phyloP scores from a whole-genome alignment of 1,140 invertebrate species.

The Drosophila athabasca region DNA sequence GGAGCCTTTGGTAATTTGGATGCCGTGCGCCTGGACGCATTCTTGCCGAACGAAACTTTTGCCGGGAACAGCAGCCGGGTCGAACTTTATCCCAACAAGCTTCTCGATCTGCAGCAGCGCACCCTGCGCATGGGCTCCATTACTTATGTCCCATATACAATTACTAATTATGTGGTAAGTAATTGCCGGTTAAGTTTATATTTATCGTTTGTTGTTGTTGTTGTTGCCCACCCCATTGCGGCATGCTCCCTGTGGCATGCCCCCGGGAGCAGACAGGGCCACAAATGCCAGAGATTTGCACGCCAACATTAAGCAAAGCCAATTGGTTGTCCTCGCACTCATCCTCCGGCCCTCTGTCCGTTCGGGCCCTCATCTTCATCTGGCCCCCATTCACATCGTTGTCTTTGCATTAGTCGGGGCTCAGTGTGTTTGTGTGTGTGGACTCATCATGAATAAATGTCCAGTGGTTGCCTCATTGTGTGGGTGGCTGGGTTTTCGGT shows the following conservation, averaged over 20 bases:
- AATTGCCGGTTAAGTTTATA: slow-evolving; percentile 82
- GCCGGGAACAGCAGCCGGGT: slow-evolving; percentile 39
- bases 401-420: slow-evolving; percentile 60
- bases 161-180: slow-evolving; percentile 84
- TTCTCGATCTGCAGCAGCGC: slow-evolving; percentile 72
- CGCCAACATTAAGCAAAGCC: slow-evolving; percentile 75
- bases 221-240: slow-evolving; percentile 18
- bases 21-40: slow-evolving; percentile 72
- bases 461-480: slow-evolving; percentile 49
- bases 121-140: slow-evolving; percentile 68
- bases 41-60: slow-evolving; percentile 81
- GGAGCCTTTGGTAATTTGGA: slow-evolving; percentile 79
- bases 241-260: slow-evolving; percentile 8
- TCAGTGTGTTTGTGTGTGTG: slow-evolving; percentile 51
- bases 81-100: slow-evolving; percentile 83
- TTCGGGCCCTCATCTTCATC: slow-evolving; percentile 45
- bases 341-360: background rate
- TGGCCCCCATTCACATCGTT: slow-evolving; percentile 46
- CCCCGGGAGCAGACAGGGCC: slow-evolving; percentile 17
- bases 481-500: slow-evolving; percentile 14
- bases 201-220: slow-evolving; percentile 64
- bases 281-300: slow-evolving; percentile 76
- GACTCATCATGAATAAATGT: slow-evolving; percentile 74
- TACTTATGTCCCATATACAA: slow-evolving; percentile 82
- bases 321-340: slow-evolving; percentile 54